Evolutionary conservation across 2,797 vertebrate genomes (phyloP), one percentile per base, ranked within the genome.

Genomic region (Muraenolepis orangiensis): DNA sequence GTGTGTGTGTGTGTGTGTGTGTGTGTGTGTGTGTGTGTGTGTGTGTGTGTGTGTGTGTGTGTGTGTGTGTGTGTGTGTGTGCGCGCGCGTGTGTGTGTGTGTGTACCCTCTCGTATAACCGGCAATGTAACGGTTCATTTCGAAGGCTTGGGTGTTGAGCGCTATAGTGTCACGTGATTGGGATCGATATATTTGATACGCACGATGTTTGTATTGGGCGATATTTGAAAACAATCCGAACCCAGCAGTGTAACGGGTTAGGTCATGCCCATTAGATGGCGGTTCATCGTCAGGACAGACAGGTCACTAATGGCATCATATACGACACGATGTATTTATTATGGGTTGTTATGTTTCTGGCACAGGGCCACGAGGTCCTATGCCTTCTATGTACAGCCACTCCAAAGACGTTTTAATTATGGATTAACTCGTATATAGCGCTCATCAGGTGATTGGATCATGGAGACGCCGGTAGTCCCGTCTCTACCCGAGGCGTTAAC

Each of bases 151-250:
- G 28, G 10, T 64, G 61, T 23, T 46, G 61, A 38, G 75, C 32
- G 79, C 16, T 71, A 80, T 32, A n/a, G n/a, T 72, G 84, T 87
- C 87, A 81, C 85, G 34, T 88, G 86, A 82, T 82, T 80, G 46
- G 20, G 73, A 80, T 81, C 91, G 82, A 91, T 91, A 93, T 90
- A 94, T 94, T 95, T 91, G 91, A 89, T 28, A 93, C 93, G 93
- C 90, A 85, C 92, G 92, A 93, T 88, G 82, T 90, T 90, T 88
- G 81, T 83, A 91, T 91, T n/a, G n/a, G n/a, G n/a, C 14, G 64
- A 13, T 29, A 16, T 66, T 31, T 20, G n/a, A 61, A 67, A 67
- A 31, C n/a, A 13, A 13, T 3, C 42, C 3, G 2, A 11, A 29
- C 66, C 30, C 28, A 30, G 13, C 1, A 4, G 29, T 31, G 66